Conservation (phyloP, 2,113 vertebrate species). For the Girardinichthys multiradiatus region DNA sequence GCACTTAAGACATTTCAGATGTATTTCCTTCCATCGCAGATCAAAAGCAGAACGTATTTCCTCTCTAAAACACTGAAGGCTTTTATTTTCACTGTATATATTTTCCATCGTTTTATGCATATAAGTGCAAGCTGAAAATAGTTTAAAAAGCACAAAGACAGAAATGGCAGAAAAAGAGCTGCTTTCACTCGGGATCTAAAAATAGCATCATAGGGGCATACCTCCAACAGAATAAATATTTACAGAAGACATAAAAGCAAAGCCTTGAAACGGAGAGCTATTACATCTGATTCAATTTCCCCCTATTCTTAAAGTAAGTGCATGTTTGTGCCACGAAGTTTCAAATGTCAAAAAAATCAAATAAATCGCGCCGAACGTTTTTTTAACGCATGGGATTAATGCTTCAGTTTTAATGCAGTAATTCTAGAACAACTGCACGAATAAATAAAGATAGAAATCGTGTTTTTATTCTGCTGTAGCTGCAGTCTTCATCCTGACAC, state of each 20-base stretch:
- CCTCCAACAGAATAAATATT: conserved; percentile 75
- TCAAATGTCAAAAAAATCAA: conserved; percentile 30
- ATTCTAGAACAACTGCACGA: too few relatives aligned
- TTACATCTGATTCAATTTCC: conserved; percentile 70
- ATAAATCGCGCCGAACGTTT: background rate
- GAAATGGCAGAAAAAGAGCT: conserved; percentile 49
- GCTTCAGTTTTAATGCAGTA: too few relatives aligned
- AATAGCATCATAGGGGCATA: conserved; percentile 62
- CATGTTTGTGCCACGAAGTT: conserved; percentile 27
- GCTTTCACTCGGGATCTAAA: conserved; percentile 68
- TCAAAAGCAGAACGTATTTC: conserved; percentile 1
- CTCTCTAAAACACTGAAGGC: background rate
- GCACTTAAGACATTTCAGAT: conserved; percentile 6
- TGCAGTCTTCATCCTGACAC: conserved; percentile 28
- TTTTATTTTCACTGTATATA: conserved; percentile 2
- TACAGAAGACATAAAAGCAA: conserved; percentile 76
- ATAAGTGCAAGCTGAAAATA: conserved; percentile 45
- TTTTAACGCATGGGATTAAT: background rate
- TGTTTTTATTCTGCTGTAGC: too few relatives aligned
- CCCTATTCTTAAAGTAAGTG: conserved; percentile 38
- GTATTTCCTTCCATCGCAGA: conserved; percentile 13
- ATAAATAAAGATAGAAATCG: too few relatives aligned
- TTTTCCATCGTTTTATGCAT: conserved; percentile 11
- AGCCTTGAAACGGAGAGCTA: conserved; percentile 70
- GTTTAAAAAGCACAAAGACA: conserved; percentile 53